Base-by-base conservation (phyloP, 2,888 invertebrate species). In the Ormia ochracea region DNA sequence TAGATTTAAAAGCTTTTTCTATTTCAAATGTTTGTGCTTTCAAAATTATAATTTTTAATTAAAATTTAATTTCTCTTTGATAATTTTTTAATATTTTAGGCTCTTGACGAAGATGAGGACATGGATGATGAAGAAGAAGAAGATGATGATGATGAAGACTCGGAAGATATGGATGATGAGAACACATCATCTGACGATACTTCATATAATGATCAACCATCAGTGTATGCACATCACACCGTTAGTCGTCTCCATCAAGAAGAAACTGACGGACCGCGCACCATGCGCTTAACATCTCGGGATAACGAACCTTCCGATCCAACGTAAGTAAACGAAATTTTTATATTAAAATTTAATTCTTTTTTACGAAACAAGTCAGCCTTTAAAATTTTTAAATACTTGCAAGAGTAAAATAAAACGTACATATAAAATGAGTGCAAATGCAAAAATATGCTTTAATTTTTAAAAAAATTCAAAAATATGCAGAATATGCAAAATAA, bases 201-300 rank as follows among this genome's bases (percentile, higher is more conserved):
- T 21, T 87, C 89, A 2, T 89, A 89, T 76, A 87, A 88, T 73
- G 89, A 89, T 85, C 89, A 89, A 65, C 85, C 87, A 0, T 78
- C 85, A 33, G 84, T 86, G 66, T 89, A 89, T 81, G 84, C 89
- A 2, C 88, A 89, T 82, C 88, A 87, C 68, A 86, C 88, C 4
- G 84, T 87, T 26, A 88, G 86, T 77, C 85, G 86, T 31, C 81
- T 89, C 75, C 87, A 89, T 75, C 90, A 90, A 43, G 90, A 89
- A 9, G 86, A 88, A 41, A 84, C 85, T 12, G 85, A 85, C 48
- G 87, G 87, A 61, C 90, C 90, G 0, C 84, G 86, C 33, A 87
- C 89, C 4, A 87, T 89, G 82, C 86, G 86, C 1, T 82, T 89
- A n/a, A 83, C 85, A 52, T 85, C 86, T 17, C 83, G 76, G 14